A percentile compares a stretch with the other conserved stretches of the same genome.
phyloP scores from a whole-genome alignment of 2,113 vertebrate genomes.

The Garra rufa region DNA sequence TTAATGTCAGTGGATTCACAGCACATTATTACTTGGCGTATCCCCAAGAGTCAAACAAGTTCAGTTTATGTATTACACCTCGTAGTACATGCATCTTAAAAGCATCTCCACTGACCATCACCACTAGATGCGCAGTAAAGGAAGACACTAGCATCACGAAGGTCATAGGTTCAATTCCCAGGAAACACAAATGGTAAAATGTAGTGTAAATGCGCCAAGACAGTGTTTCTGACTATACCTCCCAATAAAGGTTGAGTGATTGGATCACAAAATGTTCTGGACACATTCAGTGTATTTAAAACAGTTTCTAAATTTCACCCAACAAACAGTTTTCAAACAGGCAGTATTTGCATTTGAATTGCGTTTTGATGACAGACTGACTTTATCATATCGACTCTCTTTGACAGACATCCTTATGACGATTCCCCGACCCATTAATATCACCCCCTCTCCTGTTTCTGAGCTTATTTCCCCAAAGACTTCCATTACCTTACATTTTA shows the following conservation, averaged over 20 bases:
- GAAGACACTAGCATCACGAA: not conserved
- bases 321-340: not conserved
- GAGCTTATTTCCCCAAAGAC: constrained; percentile 15
- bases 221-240: not conserved
- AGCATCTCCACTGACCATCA: not conserved
- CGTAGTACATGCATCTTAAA: not conserved
- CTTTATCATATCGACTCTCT: not conserved
- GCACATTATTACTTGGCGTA: not conserved
- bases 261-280: not conserved
- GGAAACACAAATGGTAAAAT: no score
- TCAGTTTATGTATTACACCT: not conserved
- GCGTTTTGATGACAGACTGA: not conserved
- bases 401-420: not conserved
- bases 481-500: constrained; percentile 13
- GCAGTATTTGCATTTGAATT: constrained; percentile 14
- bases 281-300: not conserved
- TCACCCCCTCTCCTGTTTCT: not conserved
- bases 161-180: not conserved
- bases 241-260: not conserved
- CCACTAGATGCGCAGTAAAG: not conserved
- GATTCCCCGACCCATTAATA: not conserved
- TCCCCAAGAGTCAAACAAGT: not conserved
- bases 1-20: constrained; percentile 14
- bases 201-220: not conserved
- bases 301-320: not conserved